Evolutionary conservation across 1,140 invertebrate genomes (phyloP).

Genomic region (Dolichoris vasculosae): DNA sequence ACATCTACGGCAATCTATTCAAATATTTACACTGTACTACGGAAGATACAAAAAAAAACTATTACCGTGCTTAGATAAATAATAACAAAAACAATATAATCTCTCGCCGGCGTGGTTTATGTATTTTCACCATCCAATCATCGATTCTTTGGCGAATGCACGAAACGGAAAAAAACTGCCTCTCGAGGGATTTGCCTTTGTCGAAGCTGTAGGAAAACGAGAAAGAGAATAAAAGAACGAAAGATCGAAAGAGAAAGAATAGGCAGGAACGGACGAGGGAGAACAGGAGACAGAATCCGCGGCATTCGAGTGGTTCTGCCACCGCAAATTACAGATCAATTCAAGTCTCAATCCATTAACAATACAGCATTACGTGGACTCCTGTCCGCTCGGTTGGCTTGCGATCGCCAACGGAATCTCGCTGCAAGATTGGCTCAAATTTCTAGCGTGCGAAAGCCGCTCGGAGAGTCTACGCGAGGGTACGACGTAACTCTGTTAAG

Average conservation of each 20-base stretch:
- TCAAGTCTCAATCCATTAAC: constrained; percentile 22
- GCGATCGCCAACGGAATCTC: constrained; percentile 6
- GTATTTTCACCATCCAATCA: too few species aligned
- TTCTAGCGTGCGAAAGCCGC: background rate
- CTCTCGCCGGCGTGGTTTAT: too few species aligned
- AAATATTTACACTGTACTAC: too few species aligned
- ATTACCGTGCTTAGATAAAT: too few species aligned
- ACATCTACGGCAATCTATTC: too few species aligned
- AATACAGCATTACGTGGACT: background rate
- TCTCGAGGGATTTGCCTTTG: background rate
- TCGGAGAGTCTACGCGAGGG: background rate
- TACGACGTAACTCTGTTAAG: background rate
- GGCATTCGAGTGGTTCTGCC: background rate
- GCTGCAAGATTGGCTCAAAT: background rate
- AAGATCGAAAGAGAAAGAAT: background rate
- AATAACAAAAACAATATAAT: too few species aligned
- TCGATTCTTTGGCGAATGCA: too few species aligned
- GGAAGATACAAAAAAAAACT: background rate
- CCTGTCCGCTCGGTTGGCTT: background rate
- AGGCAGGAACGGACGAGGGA: background rate
- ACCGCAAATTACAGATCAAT: constrained; percentile 27
- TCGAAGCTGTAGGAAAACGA: background rate
- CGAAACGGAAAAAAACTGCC: too few species aligned
- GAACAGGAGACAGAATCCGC: background rate
- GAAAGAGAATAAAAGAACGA: background rate